Percentiles rank a stretch among this genome's conserved stretches.
Evolutionary conservation across 2,797 vertebrate species (phyloP).

Genomic region (Molossus molossus): DNA sequence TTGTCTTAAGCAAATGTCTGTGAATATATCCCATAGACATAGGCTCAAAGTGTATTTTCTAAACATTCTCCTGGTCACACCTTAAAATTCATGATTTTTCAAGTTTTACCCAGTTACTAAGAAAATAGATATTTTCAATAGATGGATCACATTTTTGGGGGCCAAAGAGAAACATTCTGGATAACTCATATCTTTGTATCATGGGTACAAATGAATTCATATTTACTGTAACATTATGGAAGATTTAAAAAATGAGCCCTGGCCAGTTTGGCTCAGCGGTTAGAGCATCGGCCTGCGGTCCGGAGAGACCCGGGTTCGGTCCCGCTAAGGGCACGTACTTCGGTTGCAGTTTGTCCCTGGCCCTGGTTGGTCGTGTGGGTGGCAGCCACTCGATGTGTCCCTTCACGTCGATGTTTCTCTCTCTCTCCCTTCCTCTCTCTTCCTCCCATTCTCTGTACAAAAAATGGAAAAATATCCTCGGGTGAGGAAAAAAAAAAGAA

Average conservation of each 20-base stretch:
- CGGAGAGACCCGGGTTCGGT: too few species aligned
- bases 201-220: neutral
- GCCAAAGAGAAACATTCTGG: neutral
- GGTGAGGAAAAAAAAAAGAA: too few species aligned
- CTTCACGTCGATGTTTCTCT: too few species aligned
- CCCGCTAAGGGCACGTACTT: too few species aligned
- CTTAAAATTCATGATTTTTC: neutral
- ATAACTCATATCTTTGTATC: neutral
- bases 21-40: neutral
- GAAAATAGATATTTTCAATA: conserved; percentile 1
- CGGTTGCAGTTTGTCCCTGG: too few species aligned
- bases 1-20: conserved; percentile 29
- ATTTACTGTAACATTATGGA: neutral
- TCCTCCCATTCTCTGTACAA: too few species aligned
- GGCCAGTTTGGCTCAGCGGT: too few species aligned
- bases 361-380: too few species aligned
- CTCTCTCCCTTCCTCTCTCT: too few species aligned
- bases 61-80: neutral
- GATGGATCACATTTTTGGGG: neutral
- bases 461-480: too few species aligned
- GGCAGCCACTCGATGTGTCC: too few species aligned
- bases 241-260: neutral
- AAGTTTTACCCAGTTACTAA: conserved; percentile 53
- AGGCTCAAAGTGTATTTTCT: conserved; percentile 13
- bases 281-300: too few species aligned